phyloP scores from a whole-genome alignment of 2,888 invertebrate genomes.

The Aricia artaxerxes region DNA sequence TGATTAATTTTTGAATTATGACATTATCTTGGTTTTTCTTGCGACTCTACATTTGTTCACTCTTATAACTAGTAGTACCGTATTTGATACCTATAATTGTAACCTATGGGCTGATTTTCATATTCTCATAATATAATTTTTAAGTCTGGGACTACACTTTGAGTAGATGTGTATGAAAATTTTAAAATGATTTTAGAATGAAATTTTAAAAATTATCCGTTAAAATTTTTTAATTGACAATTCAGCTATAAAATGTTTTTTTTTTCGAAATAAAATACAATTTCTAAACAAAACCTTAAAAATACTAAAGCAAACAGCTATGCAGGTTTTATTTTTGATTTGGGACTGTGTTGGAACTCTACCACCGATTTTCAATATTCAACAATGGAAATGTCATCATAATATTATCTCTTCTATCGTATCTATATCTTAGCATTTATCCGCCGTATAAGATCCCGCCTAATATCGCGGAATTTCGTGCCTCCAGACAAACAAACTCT shows the following conservation, averaged over 20 bases:
- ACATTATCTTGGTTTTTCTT: not conserved
- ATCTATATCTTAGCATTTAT: slow-evolving; percentile 50
- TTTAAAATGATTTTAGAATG: too few relatives aligned
- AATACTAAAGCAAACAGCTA: too few relatives aligned
- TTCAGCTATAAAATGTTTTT: too few relatives aligned
- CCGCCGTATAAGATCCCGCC: slow-evolving; percentile 49
- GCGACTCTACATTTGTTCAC: not conserved
- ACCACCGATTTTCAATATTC: not conserved
- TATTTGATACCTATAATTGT: too few relatives aligned
- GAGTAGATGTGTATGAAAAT: too few relatives aligned
- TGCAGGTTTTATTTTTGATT: not conserved
- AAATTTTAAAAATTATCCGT: too few relatives aligned
- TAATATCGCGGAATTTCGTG: slow-evolving; percentile 45
- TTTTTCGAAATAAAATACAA: too few relatives aligned
- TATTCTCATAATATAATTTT: too few relatives aligned
- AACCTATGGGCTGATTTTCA: too few relatives aligned
- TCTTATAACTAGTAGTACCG: not conserved
- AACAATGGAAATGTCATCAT: not conserved
- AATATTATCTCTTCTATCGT: slow-evolving; percentile 41
- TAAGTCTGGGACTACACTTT: too few relatives aligned
- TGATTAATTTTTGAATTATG: not conserved
- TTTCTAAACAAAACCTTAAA: too few relatives aligned
- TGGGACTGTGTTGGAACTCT: not conserved
- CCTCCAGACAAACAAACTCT: slow-evolving; percentile 45
- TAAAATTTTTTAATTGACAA: too few relatives aligned